A percentile compares a stretch with the other conserved stretches of the same genome.
phyloP scores from a whole-genome alignment of 2,113 vertebrate genomes.

The Phaethon lepturus region DNA sequence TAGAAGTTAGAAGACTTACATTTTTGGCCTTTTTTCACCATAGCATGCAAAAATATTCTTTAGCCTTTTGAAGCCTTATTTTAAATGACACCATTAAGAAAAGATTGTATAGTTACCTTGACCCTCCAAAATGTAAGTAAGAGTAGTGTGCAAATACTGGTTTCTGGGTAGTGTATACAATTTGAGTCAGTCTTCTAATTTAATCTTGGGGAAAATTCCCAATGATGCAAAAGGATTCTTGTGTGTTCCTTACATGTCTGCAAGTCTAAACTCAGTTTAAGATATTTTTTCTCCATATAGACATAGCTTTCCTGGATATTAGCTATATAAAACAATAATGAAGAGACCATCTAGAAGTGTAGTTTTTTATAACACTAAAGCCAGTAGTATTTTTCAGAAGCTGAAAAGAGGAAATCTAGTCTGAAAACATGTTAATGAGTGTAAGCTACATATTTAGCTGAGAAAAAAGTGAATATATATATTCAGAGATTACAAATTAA shows the following conservation, averaged over 20 bases:
- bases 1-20: neutral
- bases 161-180: neutral
- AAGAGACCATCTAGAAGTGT: neutral
- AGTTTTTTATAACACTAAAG: neutral
- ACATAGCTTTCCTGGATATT: neutral
- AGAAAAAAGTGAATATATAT: neutral
- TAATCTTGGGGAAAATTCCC: neutral
- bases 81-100: neutral
- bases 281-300: neutral
- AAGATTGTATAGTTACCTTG: neutral
- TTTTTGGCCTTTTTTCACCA: neutral
- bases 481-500: neutral
- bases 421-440: neutral
- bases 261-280: neutral
- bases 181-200: neutral
- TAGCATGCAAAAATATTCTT: neutral
- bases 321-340: neutral
- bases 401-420: neutral
- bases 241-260: neutral
- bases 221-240: neutral
- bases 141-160: neutral
- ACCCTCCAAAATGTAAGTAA: neutral
- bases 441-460: neutral
- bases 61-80: constrained; percentile 16
- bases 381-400: neutral